Conservation (phyloP, 2,888 invertebrate genomes). For the Pseudolycoriella hygida region DNA sequence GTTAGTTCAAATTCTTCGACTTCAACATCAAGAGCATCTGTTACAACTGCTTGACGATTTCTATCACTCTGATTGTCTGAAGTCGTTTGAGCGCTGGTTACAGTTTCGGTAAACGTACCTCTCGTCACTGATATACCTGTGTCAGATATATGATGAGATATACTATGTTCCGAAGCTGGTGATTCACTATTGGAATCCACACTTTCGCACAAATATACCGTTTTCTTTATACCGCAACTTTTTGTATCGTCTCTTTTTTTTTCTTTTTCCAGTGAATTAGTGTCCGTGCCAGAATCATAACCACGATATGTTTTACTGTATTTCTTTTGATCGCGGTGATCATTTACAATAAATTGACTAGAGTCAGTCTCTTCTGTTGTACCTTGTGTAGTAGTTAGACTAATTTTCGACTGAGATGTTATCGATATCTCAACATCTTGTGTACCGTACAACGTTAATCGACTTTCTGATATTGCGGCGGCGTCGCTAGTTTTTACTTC, state of each 20-base stretch:
- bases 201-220: constrained; percentile 27
- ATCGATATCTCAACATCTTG: constrained; percentile 36
- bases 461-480: constrained; percentile 33
- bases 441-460: constrained; percentile 33
- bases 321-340: constrained; percentile 23
- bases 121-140: constrained; percentile 36
- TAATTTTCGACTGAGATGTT: constrained; percentile 34
- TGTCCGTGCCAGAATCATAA: constrained; percentile 13
- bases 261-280: constrained; percentile 9
- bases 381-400: constrained; percentile 24
- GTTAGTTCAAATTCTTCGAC: constrained; percentile 34
- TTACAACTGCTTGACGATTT: constrained; percentile 21
- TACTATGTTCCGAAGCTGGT: constrained; percentile 31
- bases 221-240: constrained; percentile 32
- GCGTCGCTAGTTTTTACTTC: constrained; percentile 34
- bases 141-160: constrained; percentile 34
- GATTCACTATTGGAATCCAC: constrained; percentile 23
- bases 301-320: constrained; percentile 10
- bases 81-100: constrained; percentile 26
- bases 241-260: constrained; percentile 32
- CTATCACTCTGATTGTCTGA: constrained; percentile 13
- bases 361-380: constrained; percentile 20
- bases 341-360: constrained; percentile 30
- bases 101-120: constrained; percentile 30
- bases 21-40: constrained; percentile 29